Conservation (phyloP, 2,888 invertebrate genomes). For the Phragmatobia fuliginosa region DNA sequence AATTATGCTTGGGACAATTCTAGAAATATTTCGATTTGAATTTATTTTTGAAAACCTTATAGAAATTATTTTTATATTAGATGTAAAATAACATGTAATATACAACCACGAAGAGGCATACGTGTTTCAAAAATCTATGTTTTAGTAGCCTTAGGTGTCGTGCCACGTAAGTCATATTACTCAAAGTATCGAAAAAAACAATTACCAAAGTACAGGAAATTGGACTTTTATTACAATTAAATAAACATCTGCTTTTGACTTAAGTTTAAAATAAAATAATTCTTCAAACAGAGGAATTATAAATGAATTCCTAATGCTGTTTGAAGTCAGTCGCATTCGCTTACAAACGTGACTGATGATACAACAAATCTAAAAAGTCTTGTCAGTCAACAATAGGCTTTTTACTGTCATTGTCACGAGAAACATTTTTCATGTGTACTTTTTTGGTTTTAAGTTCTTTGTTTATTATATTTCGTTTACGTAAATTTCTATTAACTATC, state of each 20-base stretch:
- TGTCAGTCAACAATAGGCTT: neutral
- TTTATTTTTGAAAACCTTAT: neutral
- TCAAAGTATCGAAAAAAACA: too few species aligned
- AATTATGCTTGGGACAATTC: neutral
- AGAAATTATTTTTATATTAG: too few species aligned
- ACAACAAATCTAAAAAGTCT: neutral
- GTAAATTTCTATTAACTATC: too few species aligned
- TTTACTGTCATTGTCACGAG: neutral
- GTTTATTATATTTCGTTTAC: too few species aligned
- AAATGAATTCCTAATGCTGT: neutral
- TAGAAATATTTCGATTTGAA: neutral
- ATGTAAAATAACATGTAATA: too few species aligned
- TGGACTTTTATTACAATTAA: too few species aligned
- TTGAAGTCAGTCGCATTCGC: neutral
- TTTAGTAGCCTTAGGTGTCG: neutral
- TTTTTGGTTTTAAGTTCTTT: neutral
- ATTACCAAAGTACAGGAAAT: too few species aligned
- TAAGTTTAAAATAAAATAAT: neutral
- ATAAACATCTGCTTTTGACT: neutral
- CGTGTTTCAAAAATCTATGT: neutral
- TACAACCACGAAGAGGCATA: neutral
- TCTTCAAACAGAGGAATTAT: neutral
- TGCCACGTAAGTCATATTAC: neutral
- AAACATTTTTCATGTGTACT: neutral
- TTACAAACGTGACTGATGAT: neutral